Evolutionary conservation across 2,113 vertebrate genomes (phyloP), one percentile per base, ranked within the genome.

Genomic region (Oxyura jamaicensis): DNA sequence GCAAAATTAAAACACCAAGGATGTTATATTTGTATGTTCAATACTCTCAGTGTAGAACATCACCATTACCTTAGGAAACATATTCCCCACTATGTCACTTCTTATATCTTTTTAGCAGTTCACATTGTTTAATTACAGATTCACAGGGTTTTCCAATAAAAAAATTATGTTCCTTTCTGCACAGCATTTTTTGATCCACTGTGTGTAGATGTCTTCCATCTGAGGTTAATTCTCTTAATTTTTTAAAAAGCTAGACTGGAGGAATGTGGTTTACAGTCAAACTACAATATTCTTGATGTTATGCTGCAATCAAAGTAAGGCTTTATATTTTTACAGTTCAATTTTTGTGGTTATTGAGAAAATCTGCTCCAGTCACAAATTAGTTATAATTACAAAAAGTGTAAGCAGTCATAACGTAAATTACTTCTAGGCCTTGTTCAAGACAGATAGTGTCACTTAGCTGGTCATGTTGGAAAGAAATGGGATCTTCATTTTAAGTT

Each of bases 11-110:
- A 76, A 50, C 31, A 63, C 1, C 1, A 6, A 67, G 2, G 3
- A 33, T 56, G 7, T 73, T 56, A 23, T 35, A 35, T 60, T 89
- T 59, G 1, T 36, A 5, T 42, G 17, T 36, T 60, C 42, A 76
- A 52, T 52, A 29, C 4, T 78, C 11, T 79, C 23, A 42, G 5
- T 53, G 3, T 86, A n/a, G 20, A 88, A 56, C 6, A 3, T 23
- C 82, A 22, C 15, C 0, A 0, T n/a, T n/a, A 33, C 5, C 16
- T 28, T 58, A 63, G 18, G 33, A 83, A 36, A 0, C 11, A n/a
- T 76, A 58, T n/a, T 80, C 18, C 8, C 19, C 9, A 17, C 25
- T 41, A n/a, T 25, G 2, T 26, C 25, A 20, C 6, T 82, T 83
- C 33, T 76, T 75, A 55, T 55, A 84, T 36, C 22, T 74, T 5